phyloP scores from a whole-genome alignment of 1,140 invertebrate genomes.

The Schlechtendalia chinensis region DNA sequence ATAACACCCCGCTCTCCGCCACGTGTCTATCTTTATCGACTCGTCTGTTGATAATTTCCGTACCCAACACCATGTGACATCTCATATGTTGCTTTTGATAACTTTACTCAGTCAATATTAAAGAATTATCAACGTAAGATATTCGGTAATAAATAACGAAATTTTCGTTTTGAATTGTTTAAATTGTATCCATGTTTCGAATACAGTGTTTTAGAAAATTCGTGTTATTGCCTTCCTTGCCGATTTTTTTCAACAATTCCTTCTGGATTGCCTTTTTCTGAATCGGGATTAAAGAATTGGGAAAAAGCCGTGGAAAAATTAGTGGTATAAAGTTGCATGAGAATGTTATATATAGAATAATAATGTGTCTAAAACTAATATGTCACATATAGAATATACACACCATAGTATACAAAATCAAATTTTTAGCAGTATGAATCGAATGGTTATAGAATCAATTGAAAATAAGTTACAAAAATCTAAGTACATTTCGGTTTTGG shows the following conservation, averaged over 20 bases:
- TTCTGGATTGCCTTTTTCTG: slow-evolving; percentile 14
- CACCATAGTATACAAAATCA: slow-evolving; percentile 23
- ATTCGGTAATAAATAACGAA: slow-evolving; percentile 9
- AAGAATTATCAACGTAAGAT: slow-evolving; percentile 10
- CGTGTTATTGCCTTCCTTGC: slow-evolving; percentile 21
- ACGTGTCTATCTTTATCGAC: no score
- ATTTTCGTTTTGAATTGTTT: slow-evolving; percentile 14
- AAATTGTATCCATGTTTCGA: slow-evolving; percentile 14
- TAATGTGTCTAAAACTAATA: no score
- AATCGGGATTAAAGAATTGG: slow-evolving; percentile 19
- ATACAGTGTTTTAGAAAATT: slow-evolving; percentile 28
- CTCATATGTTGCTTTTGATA: slow-evolving; percentile 2
- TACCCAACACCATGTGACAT: no score
- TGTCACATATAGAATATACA: slow-evolving; percentile 8
- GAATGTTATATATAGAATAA: no score
- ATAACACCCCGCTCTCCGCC: no score
- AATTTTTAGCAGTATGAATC: not conserved
- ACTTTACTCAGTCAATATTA: not conserved
- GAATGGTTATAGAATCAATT: not conserved
- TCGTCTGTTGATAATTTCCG: no score
- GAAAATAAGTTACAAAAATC: slow-evolving; percentile 3
- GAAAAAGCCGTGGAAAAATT: slow-evolving; percentile 22
- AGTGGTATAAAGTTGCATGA: slow-evolving; percentile 6
- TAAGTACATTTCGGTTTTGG: not conserved
- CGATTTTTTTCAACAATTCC: slow-evolving; percentile 11